These are phyloP conservation scores for Psittacus erithacus DNA, from an alignment of 2,113 vertebrate genomes.

Conservation along the genomic window DNA sequence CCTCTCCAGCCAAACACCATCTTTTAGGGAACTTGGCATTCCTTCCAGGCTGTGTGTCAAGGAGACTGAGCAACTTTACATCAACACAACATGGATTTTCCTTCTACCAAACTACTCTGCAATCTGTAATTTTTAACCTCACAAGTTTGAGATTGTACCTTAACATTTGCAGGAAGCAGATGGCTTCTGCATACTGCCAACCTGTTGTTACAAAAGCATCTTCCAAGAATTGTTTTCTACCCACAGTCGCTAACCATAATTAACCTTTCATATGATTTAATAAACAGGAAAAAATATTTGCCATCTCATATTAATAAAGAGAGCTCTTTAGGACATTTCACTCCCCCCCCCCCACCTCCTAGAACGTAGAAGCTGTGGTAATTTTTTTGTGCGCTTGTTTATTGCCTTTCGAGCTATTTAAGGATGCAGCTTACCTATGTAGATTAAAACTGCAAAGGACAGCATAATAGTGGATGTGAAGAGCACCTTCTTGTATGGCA, in stretches of 20 bases:
- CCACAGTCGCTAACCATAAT: constrained; percentile 78
- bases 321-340: constrained; percentile 56
- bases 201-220: constrained; percentile 82
- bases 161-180: constrained; percentile 84
- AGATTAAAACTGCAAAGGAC: not conserved
- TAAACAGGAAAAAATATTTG: constrained; percentile 80
- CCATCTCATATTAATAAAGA: constrained; percentile 72
- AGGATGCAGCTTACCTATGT: not conserved
- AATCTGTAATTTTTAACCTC: constrained; percentile 82
- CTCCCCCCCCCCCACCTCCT: not conserved
- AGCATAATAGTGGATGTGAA: not conserved
- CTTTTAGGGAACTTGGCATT: constrained; percentile 69
- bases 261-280: constrained; percentile 79
- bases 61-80: constrained; percentile 77
- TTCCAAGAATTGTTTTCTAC: constrained; percentile 82
- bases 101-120: constrained; percentile 70
- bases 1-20: constrained; percentile 65
- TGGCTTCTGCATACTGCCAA: constrained; percentile 81
- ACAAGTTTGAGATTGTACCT: constrained; percentile 83
- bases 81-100: constrained; percentile 79
- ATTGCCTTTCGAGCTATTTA: not conserved
- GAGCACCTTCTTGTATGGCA: not conserved
- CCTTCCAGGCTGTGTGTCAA: constrained; percentile 72
- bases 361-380: not conserved
- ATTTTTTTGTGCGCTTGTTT: not conserved